Base-by-base conservation (phyloP, 2,113 vertebrate species). In the Tautogolabrus adspersus region DNA sequence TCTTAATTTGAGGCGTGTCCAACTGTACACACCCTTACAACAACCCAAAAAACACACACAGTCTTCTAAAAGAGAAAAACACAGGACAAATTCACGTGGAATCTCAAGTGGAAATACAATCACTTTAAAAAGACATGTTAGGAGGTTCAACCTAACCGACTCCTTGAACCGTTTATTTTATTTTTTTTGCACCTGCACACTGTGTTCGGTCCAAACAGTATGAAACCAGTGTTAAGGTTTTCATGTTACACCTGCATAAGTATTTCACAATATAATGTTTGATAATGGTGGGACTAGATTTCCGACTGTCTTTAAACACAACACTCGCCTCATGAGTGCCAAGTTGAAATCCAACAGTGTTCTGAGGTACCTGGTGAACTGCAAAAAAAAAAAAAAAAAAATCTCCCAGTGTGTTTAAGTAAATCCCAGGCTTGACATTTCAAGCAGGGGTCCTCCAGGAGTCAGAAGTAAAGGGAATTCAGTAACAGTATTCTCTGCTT, bases 31-130 rank as follows among this genome's bases (percentile, higher is more conserved):
- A 37, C 54, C 1, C 15, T n/a, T 51, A 51, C 51, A 56, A 10
- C 30, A 59, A 44, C 58, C 30, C 30, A 34, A 34, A 26, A 46
- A 16, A 49, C 61, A 59, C 34, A 60, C 56, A 10, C 40, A 40
- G 26, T 21, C 22, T 11, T 15, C 68, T 26, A 75, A 47, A 71
- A 62, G 51, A 72, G 49, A 81, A 70, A 72, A 79, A 21, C 54
- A 72, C 66, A 57, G 55, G 75, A 51, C 77, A 55, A 8, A 15
- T 26, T 79, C 16, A 79, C 47, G 63, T 71, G 60, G 37, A 81
- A 62, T 66, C 64, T 59, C 63, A 22, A 68, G 66, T 1, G 64
- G 65, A 57, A 58, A 69, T 73, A 82, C 71, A 81, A 77, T 46
- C 66, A 77, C 26, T 75, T 63, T 21, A 37, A 51, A 21, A 54